phyloP scores from a whole-genome alignment of 2,888 invertebrate genomes.

The Drosophila rellima region DNA sequence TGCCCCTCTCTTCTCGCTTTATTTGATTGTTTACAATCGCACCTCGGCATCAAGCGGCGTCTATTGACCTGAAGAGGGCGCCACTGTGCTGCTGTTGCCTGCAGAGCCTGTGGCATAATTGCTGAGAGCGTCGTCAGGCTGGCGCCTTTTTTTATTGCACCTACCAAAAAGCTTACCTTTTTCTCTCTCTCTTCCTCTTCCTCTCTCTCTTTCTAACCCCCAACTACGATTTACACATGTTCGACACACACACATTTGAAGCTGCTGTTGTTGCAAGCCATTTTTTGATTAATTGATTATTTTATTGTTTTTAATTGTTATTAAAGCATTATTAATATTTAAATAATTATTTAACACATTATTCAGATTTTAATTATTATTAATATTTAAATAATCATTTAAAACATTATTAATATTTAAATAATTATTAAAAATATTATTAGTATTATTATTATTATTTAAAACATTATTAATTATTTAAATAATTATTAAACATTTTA shows the following conservation, averaged over 20 bases:
- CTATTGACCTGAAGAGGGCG: slow-evolving; percentile 84
- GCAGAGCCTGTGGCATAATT: slow-evolving; percentile 62
- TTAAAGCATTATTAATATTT: no score
- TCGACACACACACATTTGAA: background rate
- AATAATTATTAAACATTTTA: no score
- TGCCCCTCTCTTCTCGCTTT: background rate
- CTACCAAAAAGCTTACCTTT: slow-evolving; percentile 11
- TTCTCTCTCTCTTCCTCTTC: background rate
- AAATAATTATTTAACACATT: no score
- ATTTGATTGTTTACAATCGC: slow-evolving; percentile 78
- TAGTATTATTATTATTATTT: background rate
- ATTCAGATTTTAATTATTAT: no score
- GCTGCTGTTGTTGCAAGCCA: no score
- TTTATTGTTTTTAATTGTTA: no score
- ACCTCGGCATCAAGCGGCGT: slow-evolving; percentile 73
- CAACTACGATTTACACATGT: background rate
- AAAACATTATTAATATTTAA: no score
- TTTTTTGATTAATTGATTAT: no score
- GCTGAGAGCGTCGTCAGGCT: slow-evolving; percentile 60
- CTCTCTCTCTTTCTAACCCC: background rate
- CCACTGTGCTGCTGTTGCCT: slow-evolving; percentile 41
- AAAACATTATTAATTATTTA: background rate
- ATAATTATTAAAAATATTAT: no score
- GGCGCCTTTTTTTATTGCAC: slow-evolving; percentile 65
- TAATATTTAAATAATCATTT: no score